Evolutionary conservation across 2,113 vertebrate genomes (phyloP), one percentile per base, ranked within the genome.

Genomic region (Thinocorus orbignyianus): DNA sequence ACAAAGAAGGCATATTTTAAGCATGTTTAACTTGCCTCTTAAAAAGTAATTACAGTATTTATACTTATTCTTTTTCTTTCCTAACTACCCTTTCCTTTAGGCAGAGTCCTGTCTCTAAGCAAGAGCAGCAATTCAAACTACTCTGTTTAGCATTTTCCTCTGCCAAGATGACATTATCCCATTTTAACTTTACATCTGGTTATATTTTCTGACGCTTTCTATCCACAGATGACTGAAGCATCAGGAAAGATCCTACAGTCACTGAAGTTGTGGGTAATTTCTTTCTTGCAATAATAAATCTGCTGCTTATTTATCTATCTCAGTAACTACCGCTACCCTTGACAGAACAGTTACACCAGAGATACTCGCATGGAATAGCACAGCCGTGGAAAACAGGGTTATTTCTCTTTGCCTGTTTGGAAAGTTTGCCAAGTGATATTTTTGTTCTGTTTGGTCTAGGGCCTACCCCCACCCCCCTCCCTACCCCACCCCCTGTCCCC

Each of bases 1-100:
- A 97, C 91, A 97, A 97, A 97, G 97, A 95, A 96, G 92, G 97
- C 78, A 97, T 94, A 97, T 96, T 97, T 97, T 95, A 95, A 97
- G 90, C 74, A 95, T 64, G 66, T 95, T 97, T 97, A 96, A 97
- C 74, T 96, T 86, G 95, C 96, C 90, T 95, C 83, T 96, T 95
- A 92, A 94, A 96, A 92, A 88, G 91, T 86, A 96, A 97, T 94
- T 95, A 96, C 91, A 97, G 69, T 95, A 97, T 97, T 97, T 96
- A 94, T 49, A 95, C 55, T 94, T 96, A 70, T 66, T 93, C 58
- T 84, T 88, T 95, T 81, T 73, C 83, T 90, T 93, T 90, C 77
- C 58, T 91, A 84, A 93, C 73, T 88, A 91, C 42, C 64, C 48
- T 90, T 95, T 95, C 92, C 96, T 96, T 94, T 82, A 96, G 97